Conservation (phyloP, 2,113 vertebrate genomes). For the Eulemur rufifrons region DNA sequence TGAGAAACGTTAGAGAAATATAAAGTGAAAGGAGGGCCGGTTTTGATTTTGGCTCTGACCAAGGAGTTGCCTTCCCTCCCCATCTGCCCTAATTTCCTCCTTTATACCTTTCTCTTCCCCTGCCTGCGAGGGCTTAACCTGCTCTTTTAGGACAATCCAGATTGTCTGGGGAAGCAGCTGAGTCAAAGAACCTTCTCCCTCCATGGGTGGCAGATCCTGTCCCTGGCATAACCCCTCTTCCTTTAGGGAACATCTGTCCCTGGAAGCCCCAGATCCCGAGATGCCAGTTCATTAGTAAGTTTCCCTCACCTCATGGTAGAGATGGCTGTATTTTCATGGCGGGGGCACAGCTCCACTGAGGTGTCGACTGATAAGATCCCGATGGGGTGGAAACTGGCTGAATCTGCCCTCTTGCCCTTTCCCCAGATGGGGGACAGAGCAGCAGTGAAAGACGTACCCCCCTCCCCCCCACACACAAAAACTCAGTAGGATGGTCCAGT, state of each 20-base stretch:
- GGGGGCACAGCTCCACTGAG: neutral
- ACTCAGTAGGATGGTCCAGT: neutral
- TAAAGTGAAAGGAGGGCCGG: neutral
- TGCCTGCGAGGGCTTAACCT: neutral
- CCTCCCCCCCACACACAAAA: neutral
- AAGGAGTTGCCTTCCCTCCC: neutral
- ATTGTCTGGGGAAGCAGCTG: neutral
- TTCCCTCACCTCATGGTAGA: neutral
- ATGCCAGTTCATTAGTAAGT: neutral
- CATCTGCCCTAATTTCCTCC: neutral
- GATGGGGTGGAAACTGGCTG: neutral
- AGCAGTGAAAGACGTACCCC: neutral
- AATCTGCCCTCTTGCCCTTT: neutral
- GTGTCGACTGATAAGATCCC: neutral
- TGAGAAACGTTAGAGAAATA: neutral
- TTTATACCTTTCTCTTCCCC: neutral
- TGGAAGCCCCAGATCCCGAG: neutral
- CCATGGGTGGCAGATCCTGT: neutral
- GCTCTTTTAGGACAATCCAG: neutral
- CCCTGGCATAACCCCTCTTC: neutral
- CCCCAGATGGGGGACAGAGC: neutral
- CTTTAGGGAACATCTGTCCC: neutral
- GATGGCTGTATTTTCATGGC: neutral
- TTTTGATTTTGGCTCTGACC: neutral
- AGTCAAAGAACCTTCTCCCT: neutral